Evolutionary conservation across 2,113 vertebrate species (phyloP), one percentile per base, ranked within the genome.

Genomic region (Calidris pugnax): DNA sequence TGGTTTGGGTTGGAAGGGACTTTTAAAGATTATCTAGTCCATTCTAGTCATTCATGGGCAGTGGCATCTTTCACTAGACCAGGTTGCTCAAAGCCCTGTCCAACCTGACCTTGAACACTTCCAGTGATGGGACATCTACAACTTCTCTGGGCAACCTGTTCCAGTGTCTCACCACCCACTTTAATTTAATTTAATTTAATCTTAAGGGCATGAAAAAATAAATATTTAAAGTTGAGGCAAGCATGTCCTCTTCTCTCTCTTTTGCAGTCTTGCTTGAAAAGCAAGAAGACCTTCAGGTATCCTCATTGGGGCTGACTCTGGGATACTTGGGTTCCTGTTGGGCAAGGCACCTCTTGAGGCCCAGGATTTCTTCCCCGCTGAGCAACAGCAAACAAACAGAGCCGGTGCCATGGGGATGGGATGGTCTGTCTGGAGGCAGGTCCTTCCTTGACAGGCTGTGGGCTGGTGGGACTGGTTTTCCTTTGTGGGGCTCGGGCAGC

Each of bases 341-440:
- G 33, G 23, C 2, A 2, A 59, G 37, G 53, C 8, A 19, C 7
- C 22, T 86, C 63, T 37, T 55, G 30, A 60, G 24, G 18, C 32
- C 21, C 3, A 9, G 32, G 39, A 41, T 75, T 59, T 71, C 72
- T 57, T 69, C 37, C n/a, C 41, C 1, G 2, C 7, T 27, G 73
- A 75, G 35, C 2, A 28, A 79, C 19, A 75, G 53, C 57, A 77
- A 72, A 62, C 27, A 69, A 66, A 53, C 4, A 76, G 48, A 47
- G 50, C 6, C 1, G 1, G 30, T 80, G 59, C 28, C 0, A 0
- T 21, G 62, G 48, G 33, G 75, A 37, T 2, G 10, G 35, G 28
- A 15, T 47, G 12, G 10, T 86, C 55, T 69, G 35, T 56, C 53
- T 95, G 86, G 27, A 37, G 24, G 48, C 79, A 43, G 56, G 68